A percentile compares a stretch with the other conserved stretches of the same genome.
Evolutionary conservation across 2,888 invertebrate genomes (phyloP).

Genomic region (Xylota sylvarum): DNA sequence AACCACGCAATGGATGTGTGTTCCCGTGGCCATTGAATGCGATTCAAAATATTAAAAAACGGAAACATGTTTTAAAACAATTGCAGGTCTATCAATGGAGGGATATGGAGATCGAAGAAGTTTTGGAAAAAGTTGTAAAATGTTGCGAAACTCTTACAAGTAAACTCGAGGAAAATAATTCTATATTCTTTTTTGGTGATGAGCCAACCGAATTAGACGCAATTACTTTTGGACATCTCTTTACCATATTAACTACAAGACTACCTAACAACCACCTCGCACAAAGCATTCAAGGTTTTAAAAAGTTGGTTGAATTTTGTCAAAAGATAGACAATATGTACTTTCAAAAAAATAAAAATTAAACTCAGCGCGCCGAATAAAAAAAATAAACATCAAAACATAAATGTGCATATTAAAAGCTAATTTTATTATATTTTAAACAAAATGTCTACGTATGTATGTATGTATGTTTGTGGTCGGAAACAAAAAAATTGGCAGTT

Average conservation of each 20-base stretch:
- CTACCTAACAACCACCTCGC: constrained; percentile 93
- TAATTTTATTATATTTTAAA: constrained; percentile 28
- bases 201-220: constrained; percentile 98
- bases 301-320: constrained; percentile 92
- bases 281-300: constrained; percentile 91
- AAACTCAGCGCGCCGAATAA: background rate
- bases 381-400: background rate
- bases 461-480: background rate
- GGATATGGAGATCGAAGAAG: constrained; percentile 91
- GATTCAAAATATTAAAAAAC: constrained; percentile 92
- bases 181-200: constrained; percentile 90
- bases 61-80: constrained; percentile 88
- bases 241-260: constrained; percentile 95
- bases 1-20: constrained; percentile 93
- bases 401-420: constrained; percentile 1
- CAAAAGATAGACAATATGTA: constrained; percentile 93
- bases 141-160: constrained; percentile 95
- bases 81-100: constrained; percentile 93
- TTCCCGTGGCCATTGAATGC: constrained; percentile 97
- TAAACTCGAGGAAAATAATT: constrained; percentile 91
- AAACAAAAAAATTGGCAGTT: constrained; percentile 32
- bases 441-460: constrained; percentile 11
- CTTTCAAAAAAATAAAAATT: constrained; percentile 85
- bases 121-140: constrained; percentile 89
- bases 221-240: constrained; percentile 98